A percentile compares a stretch with the other conserved stretches of the same genome.
Evolutionary conservation across 2,797 vertebrate genomes (phyloP).

Genomic region (Lepus townsendii): DNA sequence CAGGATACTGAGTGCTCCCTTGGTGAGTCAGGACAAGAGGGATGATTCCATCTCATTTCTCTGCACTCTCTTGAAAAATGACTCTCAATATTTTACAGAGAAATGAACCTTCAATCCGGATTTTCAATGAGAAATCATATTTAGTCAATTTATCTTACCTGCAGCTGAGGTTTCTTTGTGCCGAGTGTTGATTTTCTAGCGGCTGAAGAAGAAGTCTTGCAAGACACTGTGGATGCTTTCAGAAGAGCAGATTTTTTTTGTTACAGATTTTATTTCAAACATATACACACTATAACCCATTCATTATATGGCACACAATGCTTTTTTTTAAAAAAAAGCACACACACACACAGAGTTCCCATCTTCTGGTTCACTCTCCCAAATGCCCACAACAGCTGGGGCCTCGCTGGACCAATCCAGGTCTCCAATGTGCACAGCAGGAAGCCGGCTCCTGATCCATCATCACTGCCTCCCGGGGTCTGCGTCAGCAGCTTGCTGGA

Average conservation of each 20-base stretch:
- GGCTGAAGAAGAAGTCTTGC: conserved; percentile 43
- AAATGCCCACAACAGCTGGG: too few species aligned
- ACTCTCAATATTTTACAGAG: conserved; percentile 3
- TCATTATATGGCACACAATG: not conserved
- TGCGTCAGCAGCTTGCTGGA: too few species aligned
- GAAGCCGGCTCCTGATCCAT: too few species aligned
- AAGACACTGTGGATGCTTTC: conserved; percentile 39
- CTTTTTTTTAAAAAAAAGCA: too few species aligned
- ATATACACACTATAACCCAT: not conserved
- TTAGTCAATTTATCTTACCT: conserved; percentile 61
- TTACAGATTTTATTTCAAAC: conserved; percentile 50
- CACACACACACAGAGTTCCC: too few species aligned
- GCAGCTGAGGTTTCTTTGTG: conserved; percentile 32
- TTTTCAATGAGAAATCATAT: not conserved
- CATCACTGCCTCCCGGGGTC: too few species aligned
- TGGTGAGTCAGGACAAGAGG: not conserved
- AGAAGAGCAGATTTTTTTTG: conserved; percentile 34
- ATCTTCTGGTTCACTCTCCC: too few species aligned
- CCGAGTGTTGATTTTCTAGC: not conserved
- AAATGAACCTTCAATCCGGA: not conserved
- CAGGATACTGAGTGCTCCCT: not conserved
- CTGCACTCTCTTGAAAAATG: not conserved
- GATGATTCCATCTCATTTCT: not conserved
- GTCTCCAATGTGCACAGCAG: too few species aligned
- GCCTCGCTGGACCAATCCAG: too few species aligned